phyloP scores from a whole-genome alignment of 2,888 invertebrate species.

The Zeuzera pyrina region DNA sequence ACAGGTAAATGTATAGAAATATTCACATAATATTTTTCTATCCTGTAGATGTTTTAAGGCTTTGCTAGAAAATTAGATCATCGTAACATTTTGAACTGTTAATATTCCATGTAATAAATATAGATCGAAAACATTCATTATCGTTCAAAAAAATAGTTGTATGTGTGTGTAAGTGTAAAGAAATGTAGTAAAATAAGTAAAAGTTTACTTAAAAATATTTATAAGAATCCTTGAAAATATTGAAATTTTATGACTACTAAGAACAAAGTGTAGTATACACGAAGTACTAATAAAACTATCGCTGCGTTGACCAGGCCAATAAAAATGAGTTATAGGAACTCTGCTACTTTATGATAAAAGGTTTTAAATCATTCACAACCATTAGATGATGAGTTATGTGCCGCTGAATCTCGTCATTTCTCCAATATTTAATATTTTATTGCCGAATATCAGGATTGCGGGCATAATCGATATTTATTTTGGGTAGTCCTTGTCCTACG shows the following conservation, averaged over 20 bases:
- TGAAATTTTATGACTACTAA: constrained; percentile 43
- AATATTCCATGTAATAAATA: no score
- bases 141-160: no score
- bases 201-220: constrained; percentile 22
- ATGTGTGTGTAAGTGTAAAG: no score
- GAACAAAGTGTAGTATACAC: constrained; percentile 40
- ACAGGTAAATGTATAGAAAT: constrained; percentile 80
- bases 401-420: constrained; percentile 63
- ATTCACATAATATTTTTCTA: no score
- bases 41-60: no score
- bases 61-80: no score
- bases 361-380: constrained; percentile 69
- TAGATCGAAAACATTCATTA: no score
- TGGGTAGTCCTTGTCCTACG: constrained; percentile 32
- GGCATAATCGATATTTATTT: constrained; percentile 55
- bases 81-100: no score
- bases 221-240: constrained; percentile 32
- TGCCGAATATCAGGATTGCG: constrained; percentile 59
- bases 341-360: constrained; percentile 70
- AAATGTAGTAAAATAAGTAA: no score
- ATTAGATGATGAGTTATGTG: constrained; percentile 70
- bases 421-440: constrained; percentile 66
- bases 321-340: constrained; percentile 68
- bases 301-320: constrained; percentile 63
- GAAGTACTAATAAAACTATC: constrained; percentile 56